Conservation (phyloP, 2,888 invertebrate genomes). For the Craniophora ligustri region DNA sequence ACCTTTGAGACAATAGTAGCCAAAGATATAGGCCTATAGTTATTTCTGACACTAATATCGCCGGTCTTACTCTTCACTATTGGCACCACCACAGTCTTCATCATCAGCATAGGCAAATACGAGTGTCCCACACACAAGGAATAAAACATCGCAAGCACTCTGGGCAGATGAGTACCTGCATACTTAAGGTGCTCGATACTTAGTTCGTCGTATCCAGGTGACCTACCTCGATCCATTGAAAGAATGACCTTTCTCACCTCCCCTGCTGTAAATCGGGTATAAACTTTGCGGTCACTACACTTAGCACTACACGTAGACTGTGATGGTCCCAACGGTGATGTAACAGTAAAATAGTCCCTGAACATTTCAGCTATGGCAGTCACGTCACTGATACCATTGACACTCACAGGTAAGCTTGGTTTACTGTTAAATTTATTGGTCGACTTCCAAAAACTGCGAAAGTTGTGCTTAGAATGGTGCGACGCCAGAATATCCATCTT, state of each 20-base stretch:
- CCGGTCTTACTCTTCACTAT: conserved; percentile 29
- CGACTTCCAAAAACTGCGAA: conserved; percentile 8
- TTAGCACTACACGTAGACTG: neutral
- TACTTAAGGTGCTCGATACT: too few species aligned
- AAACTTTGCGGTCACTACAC: neutral
- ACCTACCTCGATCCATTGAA: too few species aligned
- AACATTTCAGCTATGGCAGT: conserved; percentile 21
- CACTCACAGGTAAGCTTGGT: conserved; percentile 26
- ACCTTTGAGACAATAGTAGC: neutral
- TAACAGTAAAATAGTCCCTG: conserved; percentile 1
- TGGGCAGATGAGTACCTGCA: conserved; percentile 3
- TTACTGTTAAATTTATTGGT: conserved; percentile 21
- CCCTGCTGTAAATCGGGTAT: neutral
- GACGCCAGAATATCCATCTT: conserved; percentile 9
- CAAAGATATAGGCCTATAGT: conserved; percentile 37
- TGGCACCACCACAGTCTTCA: conserved; percentile 16
- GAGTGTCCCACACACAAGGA: conserved; percentile 6
- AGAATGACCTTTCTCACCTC: too few species aligned
- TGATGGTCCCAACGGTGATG: neutral
- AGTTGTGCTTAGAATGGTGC: conserved; percentile 7
- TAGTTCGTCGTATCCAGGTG: too few species aligned
- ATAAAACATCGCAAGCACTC: conserved; percentile 5
- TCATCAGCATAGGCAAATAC: conserved; percentile 10
- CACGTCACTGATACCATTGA: conserved; percentile 21
- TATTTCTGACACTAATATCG: conserved; percentile 28